Evolutionary conservation across 1,140 invertebrate species (phyloP).

Genomic region (Papilio xuthus): DNA sequence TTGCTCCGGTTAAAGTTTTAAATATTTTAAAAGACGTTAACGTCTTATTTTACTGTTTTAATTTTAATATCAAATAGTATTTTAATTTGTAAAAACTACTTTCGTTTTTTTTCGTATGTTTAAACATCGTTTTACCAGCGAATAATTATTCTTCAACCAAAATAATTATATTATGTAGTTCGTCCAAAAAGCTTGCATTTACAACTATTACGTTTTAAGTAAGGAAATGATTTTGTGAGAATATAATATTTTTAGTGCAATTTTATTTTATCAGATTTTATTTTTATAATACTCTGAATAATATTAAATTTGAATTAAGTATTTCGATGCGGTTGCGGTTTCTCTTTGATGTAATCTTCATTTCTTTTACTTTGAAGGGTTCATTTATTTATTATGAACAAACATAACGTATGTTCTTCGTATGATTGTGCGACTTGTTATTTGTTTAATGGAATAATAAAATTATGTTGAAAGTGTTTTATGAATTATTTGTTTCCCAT

Average conservation of each 20-base stretch:
- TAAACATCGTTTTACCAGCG: constrained; percentile 14
- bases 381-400: constrained; percentile 51
- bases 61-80: background rate
- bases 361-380: constrained; percentile 46
- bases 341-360: constrained; percentile 46
- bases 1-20: constrained; percentile 17
- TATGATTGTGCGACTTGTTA: constrained; percentile 68
- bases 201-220: constrained; percentile 66
- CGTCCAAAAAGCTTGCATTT: constrained; percentile 78
- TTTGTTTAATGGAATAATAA: constrained; percentile 75
- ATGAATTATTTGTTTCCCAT: constrained; percentile 35
- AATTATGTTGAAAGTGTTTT: constrained; percentile 65
- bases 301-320: constrained; percentile 42
- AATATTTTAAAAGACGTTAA: background rate
- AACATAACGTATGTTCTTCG: constrained; percentile 50
- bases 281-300: constrained; percentile 34
- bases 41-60: background rate
- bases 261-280: constrained; percentile 61
- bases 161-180: constrained; percentile 53
- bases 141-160: constrained; percentile 38
- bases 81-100: background rate
- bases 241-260: constrained; percentile 66
- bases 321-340: constrained; percentile 55
- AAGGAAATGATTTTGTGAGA: constrained; percentile 56
- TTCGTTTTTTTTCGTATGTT: background rate